A percentile compares a stretch with the other conserved stretches of the same genome.
Evolutionary conservation across 2,888 invertebrate genomes (phyloP).

Genomic region (Gandaritis pyraliata): DNA sequence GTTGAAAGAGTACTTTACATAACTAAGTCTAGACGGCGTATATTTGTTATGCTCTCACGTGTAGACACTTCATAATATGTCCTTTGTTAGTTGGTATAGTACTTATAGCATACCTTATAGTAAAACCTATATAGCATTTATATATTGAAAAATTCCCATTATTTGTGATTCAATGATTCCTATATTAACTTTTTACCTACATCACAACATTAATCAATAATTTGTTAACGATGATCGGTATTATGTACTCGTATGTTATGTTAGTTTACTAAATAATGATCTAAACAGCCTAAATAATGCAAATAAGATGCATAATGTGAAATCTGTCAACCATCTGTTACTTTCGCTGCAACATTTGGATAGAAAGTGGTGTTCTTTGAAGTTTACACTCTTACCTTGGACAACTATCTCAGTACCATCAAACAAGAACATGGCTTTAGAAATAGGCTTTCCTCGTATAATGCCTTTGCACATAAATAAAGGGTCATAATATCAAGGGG

Average conservation of each 20-base stretch:
- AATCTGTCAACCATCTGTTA: constrained; percentile 36
- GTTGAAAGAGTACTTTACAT: too few relatives aligned
- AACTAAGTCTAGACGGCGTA: too few relatives aligned
- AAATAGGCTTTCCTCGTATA: background rate
- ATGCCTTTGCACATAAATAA: background rate
- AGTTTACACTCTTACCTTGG: background rate
- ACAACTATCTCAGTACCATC: background rate
- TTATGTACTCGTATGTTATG: constrained; percentile 20
- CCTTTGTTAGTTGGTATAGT: too few relatives aligned
- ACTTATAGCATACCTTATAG: too few relatives aligned
- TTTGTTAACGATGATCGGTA: constrained; percentile 11
- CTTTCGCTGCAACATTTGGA: constrained; percentile 40
- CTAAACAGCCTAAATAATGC: constrained; percentile 23
- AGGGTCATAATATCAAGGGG: too few relatives aligned
- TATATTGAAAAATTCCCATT: too few relatives aligned
- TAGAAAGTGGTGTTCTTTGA: constrained; percentile 33
- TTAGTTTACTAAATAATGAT: constrained; percentile 19
- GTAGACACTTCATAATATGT: too few relatives aligned
- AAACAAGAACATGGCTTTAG: background rate
- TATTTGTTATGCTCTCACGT: too few relatives aligned
- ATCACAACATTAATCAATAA: background rate
- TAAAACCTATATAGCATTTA: too few relatives aligned
- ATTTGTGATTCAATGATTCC: too few relatives aligned
- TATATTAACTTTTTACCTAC: background rate
- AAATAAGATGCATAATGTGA: constrained; percentile 35